Evolutionary conservation across 2,113 vertebrate species (phyloP), one percentile per base, ranked within the genome.

Genomic region (Aythya baeri): DNA sequence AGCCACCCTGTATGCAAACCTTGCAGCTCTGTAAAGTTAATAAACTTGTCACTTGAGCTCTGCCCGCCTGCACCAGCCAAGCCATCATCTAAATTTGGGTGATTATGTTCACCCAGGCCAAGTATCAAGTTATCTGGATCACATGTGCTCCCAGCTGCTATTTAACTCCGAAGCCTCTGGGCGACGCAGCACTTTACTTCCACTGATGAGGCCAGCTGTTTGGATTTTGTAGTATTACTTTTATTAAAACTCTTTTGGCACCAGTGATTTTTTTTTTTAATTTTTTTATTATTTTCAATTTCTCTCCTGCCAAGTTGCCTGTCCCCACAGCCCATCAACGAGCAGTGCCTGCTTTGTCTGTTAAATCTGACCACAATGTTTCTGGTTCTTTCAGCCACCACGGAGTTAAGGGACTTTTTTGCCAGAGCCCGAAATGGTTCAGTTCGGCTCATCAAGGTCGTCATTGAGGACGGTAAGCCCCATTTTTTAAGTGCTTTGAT

Each of bases 401-500:
- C 98, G 32, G 99, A 99, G 94, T 98, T 99, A 97, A 99, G 98
- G 97, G 98, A 99, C 66, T 99, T 99, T 96, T 98, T 99, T 97
- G 98, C 99, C 89, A 98, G 98, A 94, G 99, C 99, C 3, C 98
- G 99, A 73, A 98, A 98, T 36, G 99, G 99, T 94, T 98, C 98
- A 6, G 92, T 99, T 92, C 98, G 99, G 91, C 98, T 99, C 88
- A 99, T 99, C 97, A 99, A 99, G 98, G 99, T 99, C 46, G 22
- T 99, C 97, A 99, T 99, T 41, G 98, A 98, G 96, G 99, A 99
- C 32, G 99, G 99, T 99, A 98, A 99, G 98, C 97, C 86, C n/a
- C 1, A 0, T 32, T 88, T 52, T 92, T 70, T 70, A 25, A 78
- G 66, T 32, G 83, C 77, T 95, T 81, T 94, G 89, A 86, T 95